Evolutionary conservation across 2,888 invertebrate species (phyloP).

Genomic region (Ormyrus thymus): DNA sequence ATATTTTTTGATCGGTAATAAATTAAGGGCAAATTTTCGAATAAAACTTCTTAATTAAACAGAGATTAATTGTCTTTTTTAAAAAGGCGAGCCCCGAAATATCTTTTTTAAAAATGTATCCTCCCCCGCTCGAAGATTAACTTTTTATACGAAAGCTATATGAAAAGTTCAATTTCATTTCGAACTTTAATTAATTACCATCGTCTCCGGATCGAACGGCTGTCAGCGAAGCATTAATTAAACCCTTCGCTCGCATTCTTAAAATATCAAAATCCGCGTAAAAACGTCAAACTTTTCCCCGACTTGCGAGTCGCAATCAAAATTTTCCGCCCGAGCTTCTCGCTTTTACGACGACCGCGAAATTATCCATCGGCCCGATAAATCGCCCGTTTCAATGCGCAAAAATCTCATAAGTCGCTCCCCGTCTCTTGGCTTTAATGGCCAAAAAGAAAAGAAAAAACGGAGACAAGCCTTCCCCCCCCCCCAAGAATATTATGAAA

Average conservation of each 20-base stretch:
- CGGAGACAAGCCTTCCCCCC: constrained; percentile 4
- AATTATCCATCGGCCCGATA: constrained; percentile 38
- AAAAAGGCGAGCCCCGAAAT: too few species aligned
- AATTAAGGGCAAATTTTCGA: too few species aligned
- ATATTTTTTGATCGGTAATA: not conserved
- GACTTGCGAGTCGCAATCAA: not conserved
- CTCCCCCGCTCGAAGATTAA: too few species aligned
- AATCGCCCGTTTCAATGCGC: constrained; percentile 12
- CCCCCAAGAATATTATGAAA: constrained; percentile 55
- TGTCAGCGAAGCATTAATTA: constrained; percentile 20
- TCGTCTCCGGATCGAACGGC: not conserved
- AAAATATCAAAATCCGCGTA: constrained; percentile 17
- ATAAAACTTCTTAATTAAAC: too few species aligned
- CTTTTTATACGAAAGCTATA: not conserved
- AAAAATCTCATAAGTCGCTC: constrained; percentile 40
- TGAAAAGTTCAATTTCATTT: constrained; percentile 2
- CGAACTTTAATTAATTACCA: constrained; percentile 21
- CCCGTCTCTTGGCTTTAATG: not conserved
- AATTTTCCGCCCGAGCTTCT: constrained; percentile 8
- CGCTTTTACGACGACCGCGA: constrained; percentile 35
- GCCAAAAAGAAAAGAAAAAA: constrained; percentile 18
- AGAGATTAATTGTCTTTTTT: too few species aligned
- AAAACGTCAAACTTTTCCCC: constrained; percentile 36
- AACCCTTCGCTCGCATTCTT: not conserved
- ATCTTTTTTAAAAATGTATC: too few species aligned